Conservation (phyloP, 2,888 invertebrate genomes). For the Eledone cirrhosa region DNA sequence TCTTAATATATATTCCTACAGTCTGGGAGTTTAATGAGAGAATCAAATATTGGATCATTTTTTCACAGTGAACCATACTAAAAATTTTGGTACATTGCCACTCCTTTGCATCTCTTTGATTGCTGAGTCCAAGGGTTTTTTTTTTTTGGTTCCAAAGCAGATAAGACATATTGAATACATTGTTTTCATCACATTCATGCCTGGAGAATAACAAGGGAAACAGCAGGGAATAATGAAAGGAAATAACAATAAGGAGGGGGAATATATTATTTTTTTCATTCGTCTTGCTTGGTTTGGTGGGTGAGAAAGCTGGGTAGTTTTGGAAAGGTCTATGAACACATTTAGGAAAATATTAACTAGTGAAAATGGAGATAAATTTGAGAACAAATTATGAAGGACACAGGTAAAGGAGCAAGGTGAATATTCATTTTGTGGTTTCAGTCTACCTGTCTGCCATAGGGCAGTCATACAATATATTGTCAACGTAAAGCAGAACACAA, state of each 20-base stretch:
- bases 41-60: too few species aligned
- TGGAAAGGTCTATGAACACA: too few species aligned
- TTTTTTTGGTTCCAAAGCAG: not conserved
- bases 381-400: not conserved
- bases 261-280: not conserved
- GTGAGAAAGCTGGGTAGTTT: too few species aligned
- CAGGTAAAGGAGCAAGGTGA: not conserved
- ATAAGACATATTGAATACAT: constrained; percentile 16
- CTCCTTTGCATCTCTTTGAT: constrained; percentile 19
- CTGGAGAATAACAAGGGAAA: constrained; percentile 15
- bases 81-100: not conserved
- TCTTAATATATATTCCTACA: too few species aligned
- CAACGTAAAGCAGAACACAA: constrained; percentile 5
- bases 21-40: too few species aligned
- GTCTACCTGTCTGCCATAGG: constrained; percentile 24
- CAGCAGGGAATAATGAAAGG: constrained; percentile 11
- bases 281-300: too few species aligned
- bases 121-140: not conserved
- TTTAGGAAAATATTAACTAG: too few species aligned
- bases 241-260: not conserved
- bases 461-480: constrained; percentile 1
- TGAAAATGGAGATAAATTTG: too few species aligned
- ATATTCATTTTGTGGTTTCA: constrained; percentile 21
- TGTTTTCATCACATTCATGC: constrained; percentile 18
- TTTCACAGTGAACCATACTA: too few species aligned